Base-by-base conservation (phyloP, 2,888 invertebrate species). In the Pandemis heparana region DNA sequence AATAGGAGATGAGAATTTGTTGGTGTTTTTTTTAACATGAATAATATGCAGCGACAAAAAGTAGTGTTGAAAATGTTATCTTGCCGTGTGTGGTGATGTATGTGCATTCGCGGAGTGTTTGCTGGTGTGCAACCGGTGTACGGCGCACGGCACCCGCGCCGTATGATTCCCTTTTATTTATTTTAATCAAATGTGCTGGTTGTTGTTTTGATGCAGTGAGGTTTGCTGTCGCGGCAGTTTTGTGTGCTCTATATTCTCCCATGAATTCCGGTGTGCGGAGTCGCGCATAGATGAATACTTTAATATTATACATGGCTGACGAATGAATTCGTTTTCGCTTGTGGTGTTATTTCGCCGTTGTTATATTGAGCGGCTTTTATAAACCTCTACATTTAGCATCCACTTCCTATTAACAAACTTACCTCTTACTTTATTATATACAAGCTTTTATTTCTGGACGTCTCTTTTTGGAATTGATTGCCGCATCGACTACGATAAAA, bases 231-330 rank as follows among this genome's bases (percentile, higher is more conserved):
- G 85, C 85, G 87, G 87, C 88, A 89, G 89, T 89, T 89, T 85
- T 89, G 90, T 87, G 85, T 84, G 81, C 79, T 81, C 86, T 85
- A 88, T 85, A 89, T 89, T 89, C 88, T 85, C 81, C 88, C 89
- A 89, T 91, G 92, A 91, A 92, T 91, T 92, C 90, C 90, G 87
- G 88, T 88, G 88, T 84, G 82, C 85, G 84, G 85, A 88, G 84
- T 85, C 84, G 87, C 82, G 87, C 88, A 88, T 89, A 92, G 91
- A 92, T 92, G 94, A 92, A 92, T 92, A 90, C 88, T 92, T 92
- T 90, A 91, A 91, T 89, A 91, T 93, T 93, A 92, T 92, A 92
- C 91, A 92, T 90, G 91, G 90, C 89, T 90, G 87, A 88, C 90
- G 88, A 92, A 92, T 91, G 91, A 89, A 92, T 92, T 90, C 86